Evolutionary conservation across 1,140 invertebrate species (phyloP).

Genomic region (Trichonephila inaurata): DNA sequence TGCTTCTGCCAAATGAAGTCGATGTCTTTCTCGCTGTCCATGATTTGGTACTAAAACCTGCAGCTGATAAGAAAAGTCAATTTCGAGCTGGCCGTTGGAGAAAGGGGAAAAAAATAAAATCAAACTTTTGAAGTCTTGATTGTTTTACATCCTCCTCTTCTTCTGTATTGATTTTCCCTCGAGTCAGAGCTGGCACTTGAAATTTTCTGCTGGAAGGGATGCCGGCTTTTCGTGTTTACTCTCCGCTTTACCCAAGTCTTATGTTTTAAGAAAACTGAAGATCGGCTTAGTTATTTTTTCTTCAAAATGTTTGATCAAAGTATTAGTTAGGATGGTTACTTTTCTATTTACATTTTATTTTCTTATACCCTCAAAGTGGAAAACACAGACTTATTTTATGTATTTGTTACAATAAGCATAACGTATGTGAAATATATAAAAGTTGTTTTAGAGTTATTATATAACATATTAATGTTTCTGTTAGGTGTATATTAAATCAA

Average conservation of each 20-base stretch:
- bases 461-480: no score
- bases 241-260: background rate
- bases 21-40: background rate
- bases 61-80: slow-evolving; percentile 5
- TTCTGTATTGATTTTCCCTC: background rate
- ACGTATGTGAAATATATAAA: no score
- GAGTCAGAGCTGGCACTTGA: background rate
- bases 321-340: no score
- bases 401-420: no score
- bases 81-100: background rate
- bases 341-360: no score
- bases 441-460: no score
- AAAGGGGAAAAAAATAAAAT: background rate
- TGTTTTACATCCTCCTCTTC: background rate
- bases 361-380: no score
- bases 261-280: no score
- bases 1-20: background rate
- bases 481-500: no score
- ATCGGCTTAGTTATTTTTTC: no score
- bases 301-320: no score
- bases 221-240: background rate
- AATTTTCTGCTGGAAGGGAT: background rate
- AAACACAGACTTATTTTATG: no score
- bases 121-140: background rate
- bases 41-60: slow-evolving; percentile 14